Evolutionary conservation across 1,140 invertebrate species (phyloP).

Genomic region (Ceratitis capitata): DNA sequence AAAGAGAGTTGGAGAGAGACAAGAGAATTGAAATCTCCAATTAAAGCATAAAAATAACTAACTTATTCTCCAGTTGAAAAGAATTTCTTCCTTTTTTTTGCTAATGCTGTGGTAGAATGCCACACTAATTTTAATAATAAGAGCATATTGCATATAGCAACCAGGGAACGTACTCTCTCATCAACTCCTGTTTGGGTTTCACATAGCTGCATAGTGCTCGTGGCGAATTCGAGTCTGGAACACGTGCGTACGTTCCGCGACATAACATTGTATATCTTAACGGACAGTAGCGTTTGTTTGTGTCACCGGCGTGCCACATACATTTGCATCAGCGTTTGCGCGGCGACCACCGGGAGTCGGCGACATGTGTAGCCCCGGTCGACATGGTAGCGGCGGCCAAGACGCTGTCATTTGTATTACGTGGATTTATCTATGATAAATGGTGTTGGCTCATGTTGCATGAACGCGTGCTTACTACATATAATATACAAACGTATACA

Average conservation of each 20-base stretch:
- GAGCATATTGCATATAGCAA: background rate
- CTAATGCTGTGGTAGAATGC: background rate
- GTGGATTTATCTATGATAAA: conserved; percentile 38
- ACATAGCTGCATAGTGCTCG: too few relatives aligned
- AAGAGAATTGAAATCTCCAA: too few relatives aligned
- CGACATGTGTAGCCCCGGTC: conserved; percentile 2
- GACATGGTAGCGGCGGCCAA: background rate
- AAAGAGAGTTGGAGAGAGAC: background rate
- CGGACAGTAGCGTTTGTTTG: conserved; percentile 32
- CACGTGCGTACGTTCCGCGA: background rate
- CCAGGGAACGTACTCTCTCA: too few relatives aligned
- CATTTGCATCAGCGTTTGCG: conserved; percentile 12
- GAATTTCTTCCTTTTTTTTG: background rate
- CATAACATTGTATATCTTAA: background rate
- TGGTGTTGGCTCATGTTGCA: conserved; percentile 36
- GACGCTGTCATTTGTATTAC: conserved; percentile 23
- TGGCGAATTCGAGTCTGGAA: background rate
- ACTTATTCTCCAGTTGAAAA: background rate
- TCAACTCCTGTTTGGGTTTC: too few relatives aligned
- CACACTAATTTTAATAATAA: background rate
- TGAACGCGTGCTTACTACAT: background rate
- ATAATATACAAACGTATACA: background rate
- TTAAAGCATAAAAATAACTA: background rate
- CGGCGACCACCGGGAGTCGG: conserved; percentile 6
- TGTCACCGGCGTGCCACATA: conserved; percentile 6